These are phyloP conservation scores for Pachyrhynchus sulphureomaculatus DNA, from an alignment of 1,140 invertebrate genomes.

Conservation along the genomic window DNA sequence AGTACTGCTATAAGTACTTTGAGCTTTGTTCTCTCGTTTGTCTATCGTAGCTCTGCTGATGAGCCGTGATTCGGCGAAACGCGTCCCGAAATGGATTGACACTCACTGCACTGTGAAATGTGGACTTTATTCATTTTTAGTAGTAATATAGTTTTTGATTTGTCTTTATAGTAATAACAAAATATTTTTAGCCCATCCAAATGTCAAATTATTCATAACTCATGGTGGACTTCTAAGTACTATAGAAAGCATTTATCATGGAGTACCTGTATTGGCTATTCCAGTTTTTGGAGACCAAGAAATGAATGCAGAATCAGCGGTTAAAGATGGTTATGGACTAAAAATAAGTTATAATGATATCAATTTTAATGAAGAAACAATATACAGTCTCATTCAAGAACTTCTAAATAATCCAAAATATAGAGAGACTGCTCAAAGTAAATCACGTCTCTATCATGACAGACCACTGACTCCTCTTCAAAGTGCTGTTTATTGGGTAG, in stretches of 20 bases:
- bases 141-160: too few species aligned
- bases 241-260: constrained; percentile 70
- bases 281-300: too few species aligned
- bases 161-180: too few species aligned
- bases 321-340: constrained; percentile 53
- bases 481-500: constrained; percentile 46
- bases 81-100: too few species aligned
- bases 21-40: too few species aligned
- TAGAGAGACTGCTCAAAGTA: constrained; percentile 23
- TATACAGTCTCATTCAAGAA: constrained; percentile 20
- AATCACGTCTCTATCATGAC: constrained; percentile 33
- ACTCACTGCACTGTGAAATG: too few species aligned
- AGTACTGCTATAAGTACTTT: too few species aligned
- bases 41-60: too few species aligned
- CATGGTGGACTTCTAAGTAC: too few species aligned
- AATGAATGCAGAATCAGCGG: constrained; percentile 56
- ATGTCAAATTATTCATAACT: constrained; percentile 32
- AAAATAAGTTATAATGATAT: constrained; percentile 38
- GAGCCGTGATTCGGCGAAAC: too few species aligned
- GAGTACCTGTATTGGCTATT: constrained; percentile 69
- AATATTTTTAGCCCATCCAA: constrained; percentile 32
- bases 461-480: constrained; percentile 40
- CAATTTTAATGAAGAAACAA: constrained; percentile 37
- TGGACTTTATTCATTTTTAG: too few species aligned
- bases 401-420: constrained; percentile 30